Conservation (phyloP, 2,888 invertebrate species). For the Endomychus coccineus region DNA sequence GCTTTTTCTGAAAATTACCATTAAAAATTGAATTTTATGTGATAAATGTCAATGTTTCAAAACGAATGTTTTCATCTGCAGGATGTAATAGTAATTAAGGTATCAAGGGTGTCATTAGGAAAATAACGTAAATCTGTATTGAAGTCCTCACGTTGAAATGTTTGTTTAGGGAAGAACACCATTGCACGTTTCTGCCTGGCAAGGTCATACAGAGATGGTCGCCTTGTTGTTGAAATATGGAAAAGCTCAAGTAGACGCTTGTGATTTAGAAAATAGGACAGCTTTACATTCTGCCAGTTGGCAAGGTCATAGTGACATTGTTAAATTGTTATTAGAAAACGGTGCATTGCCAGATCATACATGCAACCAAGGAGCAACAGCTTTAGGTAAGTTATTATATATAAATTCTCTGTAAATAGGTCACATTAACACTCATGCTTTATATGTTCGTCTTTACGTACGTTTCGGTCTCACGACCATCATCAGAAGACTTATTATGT, state of each 20-base stretch:
- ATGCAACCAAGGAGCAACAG: conserved; percentile 93
- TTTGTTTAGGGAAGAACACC: conserved; percentile 70
- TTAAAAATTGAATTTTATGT: too few species aligned
- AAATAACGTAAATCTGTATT: background rate
- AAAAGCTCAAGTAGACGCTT: conserved; percentile 81
- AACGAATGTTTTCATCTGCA: background rate
- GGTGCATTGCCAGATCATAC: conserved; percentile 83
- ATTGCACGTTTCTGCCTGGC: conserved; percentile 86
- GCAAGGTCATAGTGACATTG: conserved; percentile 86
- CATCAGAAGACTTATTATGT: too few species aligned
- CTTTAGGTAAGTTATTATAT: conserved; percentile 63
- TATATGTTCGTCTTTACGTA: too few species aligned
- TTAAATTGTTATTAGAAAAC: conserved; percentile 68
- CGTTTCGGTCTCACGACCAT: too few species aligned
- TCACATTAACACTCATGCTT: too few species aligned
- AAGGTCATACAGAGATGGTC: conserved; percentile 91
- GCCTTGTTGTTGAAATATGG: conserved; percentile 68
- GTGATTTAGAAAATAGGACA: conserved; percentile 79
- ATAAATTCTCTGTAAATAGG: too few species aligned
- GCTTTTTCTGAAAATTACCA: too few species aligned
- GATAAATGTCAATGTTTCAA: background rate
- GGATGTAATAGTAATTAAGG: too few species aligned
- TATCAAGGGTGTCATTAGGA: background rate
- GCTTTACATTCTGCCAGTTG: conserved; percentile 92
- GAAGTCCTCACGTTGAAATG: too few species aligned